A percentile compares a stretch with the other conserved stretches of the same genome.
Conservation (phyloP, 2,113 vertebrate species). For the Mesembrinibis cayennensis region DNA sequence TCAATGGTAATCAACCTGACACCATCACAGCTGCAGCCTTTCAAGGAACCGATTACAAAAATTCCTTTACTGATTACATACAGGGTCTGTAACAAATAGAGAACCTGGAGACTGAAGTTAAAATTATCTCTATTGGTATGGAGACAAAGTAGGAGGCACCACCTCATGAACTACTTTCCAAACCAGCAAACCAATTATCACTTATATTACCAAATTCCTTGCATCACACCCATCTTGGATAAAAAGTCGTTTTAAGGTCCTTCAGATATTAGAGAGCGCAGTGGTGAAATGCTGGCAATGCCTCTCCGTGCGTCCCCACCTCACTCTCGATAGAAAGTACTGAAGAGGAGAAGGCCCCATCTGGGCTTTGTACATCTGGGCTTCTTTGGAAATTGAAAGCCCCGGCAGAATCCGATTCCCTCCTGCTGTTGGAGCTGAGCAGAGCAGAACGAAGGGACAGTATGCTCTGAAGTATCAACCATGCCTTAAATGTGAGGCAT, state of each 20-base stretch:
- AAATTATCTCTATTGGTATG: neutral
- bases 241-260: neutral
- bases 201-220: neutral
- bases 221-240: neutral
- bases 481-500: accelerated
- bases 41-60: neutral
- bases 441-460: neutral
- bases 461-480: neutral
- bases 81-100: neutral
- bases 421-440: neutral
- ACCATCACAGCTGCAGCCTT: neutral
- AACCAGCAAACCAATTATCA: neutral
- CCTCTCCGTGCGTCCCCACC: neutral
- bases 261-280: neutral
- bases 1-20: neutral
- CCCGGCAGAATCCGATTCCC: neutral
- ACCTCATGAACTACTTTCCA: neutral
- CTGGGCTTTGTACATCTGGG: neutral
- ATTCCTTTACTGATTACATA: neutral
- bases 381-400: neutral
- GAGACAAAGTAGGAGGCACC: neutral
- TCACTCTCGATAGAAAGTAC: neutral
- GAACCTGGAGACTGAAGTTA: neutral
- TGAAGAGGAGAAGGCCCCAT: neutral
- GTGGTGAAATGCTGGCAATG: accelerated